phyloP scores from a whole-genome alignment of 2,888 invertebrate species.

The Dynastes maya region DNA sequence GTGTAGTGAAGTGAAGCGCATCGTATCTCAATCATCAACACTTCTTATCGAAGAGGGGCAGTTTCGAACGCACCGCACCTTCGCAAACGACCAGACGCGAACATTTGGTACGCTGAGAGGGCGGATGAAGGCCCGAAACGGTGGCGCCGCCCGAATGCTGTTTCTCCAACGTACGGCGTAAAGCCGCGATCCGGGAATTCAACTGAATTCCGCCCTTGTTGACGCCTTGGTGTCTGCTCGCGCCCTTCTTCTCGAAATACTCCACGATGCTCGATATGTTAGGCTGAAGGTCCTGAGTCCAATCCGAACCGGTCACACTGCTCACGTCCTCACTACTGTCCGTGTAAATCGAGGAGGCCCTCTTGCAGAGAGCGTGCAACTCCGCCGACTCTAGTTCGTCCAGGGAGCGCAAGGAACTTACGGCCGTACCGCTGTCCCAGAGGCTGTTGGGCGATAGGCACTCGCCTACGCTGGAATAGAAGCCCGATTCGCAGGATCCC shows the following conservation, averaged over 20 bases:
- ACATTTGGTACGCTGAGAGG: constrained; percentile 70
- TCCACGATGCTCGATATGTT: constrained; percentile 89
- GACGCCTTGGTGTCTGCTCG: constrained; percentile 71
- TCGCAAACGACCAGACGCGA: constrained; percentile 85
- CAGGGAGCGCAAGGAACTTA: constrained; percentile 75
- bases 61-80: constrained; percentile 89
- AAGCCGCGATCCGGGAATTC: constrained; percentile 66
- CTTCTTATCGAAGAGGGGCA: constrained; percentile 88
- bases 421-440: constrained; percentile 75
- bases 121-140: constrained; percentile 59
- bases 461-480: constrained; percentile 88
- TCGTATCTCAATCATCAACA: constrained; percentile 1
- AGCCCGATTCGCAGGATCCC: constrained; percentile 91
- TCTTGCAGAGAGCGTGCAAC: constrained; percentile 75
- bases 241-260: constrained; percentile 88
- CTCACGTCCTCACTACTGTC: constrained; percentile 91
- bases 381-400: constrained; percentile 76
- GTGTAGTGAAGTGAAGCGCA: neutral
- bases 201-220: constrained; percentile 67
- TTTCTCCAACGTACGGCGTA: constrained; percentile 65
- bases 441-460: constrained; percentile 68
- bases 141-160: constrained; percentile 59
- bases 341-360: constrained; percentile 88
- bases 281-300: constrained; percentile 76
- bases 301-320: constrained; percentile 85